Evolutionary conservation across 2,797 vertebrate species (phyloP), one percentile per base, ranked within the genome.

Genomic region (Pogoniulus pusillus): DNA sequence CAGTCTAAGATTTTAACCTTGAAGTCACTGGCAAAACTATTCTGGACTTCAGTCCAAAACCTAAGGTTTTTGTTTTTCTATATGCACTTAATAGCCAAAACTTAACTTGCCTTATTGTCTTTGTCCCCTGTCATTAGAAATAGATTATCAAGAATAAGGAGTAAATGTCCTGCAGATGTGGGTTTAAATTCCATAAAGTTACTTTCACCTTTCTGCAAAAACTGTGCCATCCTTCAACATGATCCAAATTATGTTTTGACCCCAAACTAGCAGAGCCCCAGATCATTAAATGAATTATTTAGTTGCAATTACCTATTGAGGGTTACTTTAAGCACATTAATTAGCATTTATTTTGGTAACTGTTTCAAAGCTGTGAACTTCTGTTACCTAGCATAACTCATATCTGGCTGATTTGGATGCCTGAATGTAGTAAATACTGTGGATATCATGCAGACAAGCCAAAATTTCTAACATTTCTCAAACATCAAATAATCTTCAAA

Each of bases 291-390:
- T 43, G 83, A 45, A 17, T 37, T 43, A 32, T 62, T 69, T 58
- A 63, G n/a, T 71, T 87, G 74, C 47, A 71, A 18, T 78, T 87
- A 47, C 54, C 37, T 64, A 70, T 79, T 68, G 63, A 78, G 64
- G 32, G 68, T 37, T 39, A 39, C 39, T 14, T 62, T 79, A 64
- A 90, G 85, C 12, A 43, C 82, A 75, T 59, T 57, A 54, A 24
- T 37, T 78, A 82, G 49, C 15, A 57, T 73, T 84, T 87, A 49
- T 58, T 89, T 55, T 79, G 65, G 34, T 76, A 79, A 65, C 51
- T 85, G 91, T 73, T 83, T 59, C 73, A 90, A 71, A 79, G 49
- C 57, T 84, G 75, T 85, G 81, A 85, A 82, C 39, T 41, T 55
- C 26, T 29, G 27, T 64, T 80, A 80, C 54, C 66, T 83, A 87